phyloP scores from a whole-genome alignment of 1,140 invertebrate genomes.

The Tetramorium simillimum region DNA sequence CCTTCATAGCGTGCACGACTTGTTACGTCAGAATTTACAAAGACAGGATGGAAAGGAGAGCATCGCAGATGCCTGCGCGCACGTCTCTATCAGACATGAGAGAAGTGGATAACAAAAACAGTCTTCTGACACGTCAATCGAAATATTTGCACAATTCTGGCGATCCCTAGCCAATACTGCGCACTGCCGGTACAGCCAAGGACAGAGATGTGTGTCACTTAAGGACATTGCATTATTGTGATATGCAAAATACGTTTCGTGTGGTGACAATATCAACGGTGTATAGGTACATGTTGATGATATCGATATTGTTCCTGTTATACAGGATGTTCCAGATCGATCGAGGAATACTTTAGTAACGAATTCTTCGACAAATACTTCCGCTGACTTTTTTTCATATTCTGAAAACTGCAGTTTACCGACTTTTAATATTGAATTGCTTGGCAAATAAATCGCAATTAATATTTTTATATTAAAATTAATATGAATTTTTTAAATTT shows the following conservation, averaged over 20 bases:
- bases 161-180: background rate
- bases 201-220: slow-evolving; percentile 2
- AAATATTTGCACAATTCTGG: background rate
- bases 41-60: slow-evolving; percentile 65
- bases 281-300: background rate
- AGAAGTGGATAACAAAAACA: background rate
- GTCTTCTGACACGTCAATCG: slow-evolving; percentile 6
- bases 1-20: slow-evolving; percentile 51
- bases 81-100: background rate
- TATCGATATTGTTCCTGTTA: background rate
- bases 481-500: background rate
- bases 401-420: background rate
- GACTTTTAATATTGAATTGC: background rate
- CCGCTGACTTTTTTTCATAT: background rate
- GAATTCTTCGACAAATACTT: background rate
- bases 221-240: slow-evolving; percentile 12
- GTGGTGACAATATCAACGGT: slow-evolving; percentile 28
- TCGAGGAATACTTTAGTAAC: background rate
- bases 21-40: slow-evolving; percentile 69
- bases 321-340: background rate
- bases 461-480: background rate
- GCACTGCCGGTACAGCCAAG: background rate
- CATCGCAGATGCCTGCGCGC: slow-evolving; percentile 21
- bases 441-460: background rate
- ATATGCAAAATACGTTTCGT: slow-evolving; percentile 25